These are phyloP conservation scores for Heliconius erato DNA, from an alignment of 2,888 invertebrate species.

Conservation along the genomic window DNA sequence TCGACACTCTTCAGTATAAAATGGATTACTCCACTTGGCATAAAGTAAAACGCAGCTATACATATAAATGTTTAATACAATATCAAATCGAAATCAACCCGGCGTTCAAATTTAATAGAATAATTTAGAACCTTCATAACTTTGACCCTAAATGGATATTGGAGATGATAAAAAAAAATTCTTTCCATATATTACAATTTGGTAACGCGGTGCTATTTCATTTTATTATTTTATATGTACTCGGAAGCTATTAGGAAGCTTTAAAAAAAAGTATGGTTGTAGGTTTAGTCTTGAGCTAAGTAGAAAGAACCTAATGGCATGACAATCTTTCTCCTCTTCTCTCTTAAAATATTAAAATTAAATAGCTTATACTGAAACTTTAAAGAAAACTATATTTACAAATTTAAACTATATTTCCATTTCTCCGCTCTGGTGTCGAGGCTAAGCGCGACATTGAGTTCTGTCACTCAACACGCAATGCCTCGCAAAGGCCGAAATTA, in stretches of 20 bases:
- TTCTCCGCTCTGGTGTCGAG: no score
- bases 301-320: no score
- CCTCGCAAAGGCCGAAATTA: no score
- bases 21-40: not conserved
- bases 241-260: no score
- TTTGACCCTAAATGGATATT: slow-evolving; percentile 33
- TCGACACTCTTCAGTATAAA: not conserved
- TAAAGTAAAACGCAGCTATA: not conserved
- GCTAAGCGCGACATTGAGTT: no score
- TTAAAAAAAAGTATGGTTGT: no score
- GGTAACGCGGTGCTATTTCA: not conserved
- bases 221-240: not conserved
- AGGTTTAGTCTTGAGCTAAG: no score
- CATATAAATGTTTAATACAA: slow-evolving; percentile 21
- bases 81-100: slow-evolving; percentile 16
- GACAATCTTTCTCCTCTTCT: no score
- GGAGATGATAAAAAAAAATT: slow-evolving; percentile 23
- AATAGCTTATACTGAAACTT: not conserved
- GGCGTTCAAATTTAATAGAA: slow-evolving; percentile 16
- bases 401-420: no score
- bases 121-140: slow-evolving; percentile 35
- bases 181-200: not conserved
- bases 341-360: not conserved
- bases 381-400: not conserved
- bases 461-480: no score